Base-by-base conservation (phyloP, 1,140 invertebrate species). In the Gryon sp. region DNA sequence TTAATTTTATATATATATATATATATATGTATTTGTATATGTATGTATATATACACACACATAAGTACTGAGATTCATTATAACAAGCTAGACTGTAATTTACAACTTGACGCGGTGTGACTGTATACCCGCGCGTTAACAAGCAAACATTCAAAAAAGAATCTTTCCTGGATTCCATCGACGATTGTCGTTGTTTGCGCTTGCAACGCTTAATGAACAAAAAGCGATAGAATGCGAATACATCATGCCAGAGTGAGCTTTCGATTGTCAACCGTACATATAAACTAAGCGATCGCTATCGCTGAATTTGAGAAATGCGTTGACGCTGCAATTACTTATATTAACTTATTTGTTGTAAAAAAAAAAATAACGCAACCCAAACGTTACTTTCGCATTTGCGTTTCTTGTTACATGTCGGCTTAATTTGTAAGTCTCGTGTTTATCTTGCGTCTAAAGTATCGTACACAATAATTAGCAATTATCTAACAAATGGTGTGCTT, bases 1-100 rank as follows among this genome's bases (percentile, higher is more conserved):
- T n/a, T n/a, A n/a, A n/a, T n/a, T n/a, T n/a, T n/a, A n/a, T n/a
- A n/a, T n/a, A n/a, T n/a, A n/a, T n/a, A n/a, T n/a, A n/a, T n/a
- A n/a, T n/a, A n/a, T n/a, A n/a, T n/a, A n/a, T n/a, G n/a, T n/a
- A n/a, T n/a, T n/a, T n/a, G n/a, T n/a, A n/a, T n/a, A n/a, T n/a
- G n/a, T n/a, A n/a, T n/a, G n/a, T n/a, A n/a, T n/a, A n/a, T n/a
- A n/a, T n/a, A n/a, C n/a, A n/a, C n/a, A n/a, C n/a, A n/a, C n/a
- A n/a, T n/a, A n/a, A n/a, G n/a, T 36, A 34, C 36, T 45, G 30
- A 57, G 78, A 79, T 82, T 79, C 82, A 82, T 83, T 83, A 81
- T 81, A 76, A 79, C 79, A 52, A 55, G 34, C 12, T 70, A 30
- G 24, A 43, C 63, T 62, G 72, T 80, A 80, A 79, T 81, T 82